Conservation (phyloP, 2,113 vertebrate genomes). For the Leucosticte australis region DNA sequence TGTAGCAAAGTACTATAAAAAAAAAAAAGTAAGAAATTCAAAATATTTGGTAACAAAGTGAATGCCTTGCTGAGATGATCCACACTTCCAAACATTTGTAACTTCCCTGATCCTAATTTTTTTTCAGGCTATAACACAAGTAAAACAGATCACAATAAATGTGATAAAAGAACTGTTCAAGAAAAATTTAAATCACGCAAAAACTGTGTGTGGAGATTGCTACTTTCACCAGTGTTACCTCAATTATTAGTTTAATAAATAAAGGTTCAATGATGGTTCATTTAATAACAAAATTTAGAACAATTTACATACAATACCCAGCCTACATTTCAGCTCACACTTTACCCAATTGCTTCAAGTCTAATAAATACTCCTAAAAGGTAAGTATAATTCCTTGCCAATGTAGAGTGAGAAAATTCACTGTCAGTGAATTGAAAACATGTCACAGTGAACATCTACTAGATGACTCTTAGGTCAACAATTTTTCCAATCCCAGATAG, state of each 20-base stretch:
- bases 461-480: neutral
- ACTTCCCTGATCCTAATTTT: neutral
- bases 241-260: neutral
- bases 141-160: neutral
- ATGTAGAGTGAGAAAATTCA: neutral
- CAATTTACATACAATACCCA: neutral
- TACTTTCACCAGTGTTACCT: conserved; percentile 20
- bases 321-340: neutral
- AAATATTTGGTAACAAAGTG: neutral
- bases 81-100: neutral
- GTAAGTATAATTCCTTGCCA: neutral
- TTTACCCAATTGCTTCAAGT: neutral
- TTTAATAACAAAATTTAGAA: conserved; percentile 26
- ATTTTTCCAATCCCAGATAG: neutral
- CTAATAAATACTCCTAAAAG: neutral
- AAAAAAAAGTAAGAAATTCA: neutral
- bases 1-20: neutral
- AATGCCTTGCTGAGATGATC: neutral
- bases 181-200: conserved; percentile 62
- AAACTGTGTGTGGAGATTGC: conserved; percentile 14
- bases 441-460: neutral
- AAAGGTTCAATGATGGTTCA: neutral
- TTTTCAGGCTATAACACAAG: neutral
- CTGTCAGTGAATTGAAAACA: neutral
- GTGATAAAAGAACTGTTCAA: conserved; percentile 15